Evolutionary conservation across 2,888 invertebrate genomes (phyloP), one percentile per base, ranked within the genome.

Genomic region (Sturmia bella): DNA sequence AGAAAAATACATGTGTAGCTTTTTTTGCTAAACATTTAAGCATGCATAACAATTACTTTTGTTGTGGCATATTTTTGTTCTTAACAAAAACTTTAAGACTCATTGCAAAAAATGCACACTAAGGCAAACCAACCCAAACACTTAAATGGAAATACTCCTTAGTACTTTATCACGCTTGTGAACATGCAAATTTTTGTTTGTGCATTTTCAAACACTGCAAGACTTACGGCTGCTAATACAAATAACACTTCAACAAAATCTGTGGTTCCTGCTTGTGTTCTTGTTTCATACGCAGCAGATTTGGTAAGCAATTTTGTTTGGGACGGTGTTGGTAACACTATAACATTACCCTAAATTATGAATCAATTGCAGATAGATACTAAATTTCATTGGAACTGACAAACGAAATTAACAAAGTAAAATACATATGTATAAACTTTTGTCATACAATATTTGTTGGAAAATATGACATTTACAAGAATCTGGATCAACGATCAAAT

Each of bases 31-130:
- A 64, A 78, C 82, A 75, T 59, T 82, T 66, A 70, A 78, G 70
- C 74, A 66, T 78, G 78, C 74, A 78, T 82, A 82, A 78, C 77
- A 82, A 82, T 82, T 82, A 82, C 70, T 78, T 75, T 70, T 66
- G 69, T 75, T 78, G 82, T 82, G 78, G 66, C 78, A 82, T 75
- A 70, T 73, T 80, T 69, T 72, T 74, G 45, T 72, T 74, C 56
- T 59, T 9, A 52, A 74, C 43, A 64, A 48, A 72, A 72, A 64
- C 57, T 77, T 54, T 17, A 72, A 52, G 54, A 66, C 45, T 56
- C 32, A 6, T 15, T 5, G n/a, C 24, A 72, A 66, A 63, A 21
- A 66, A 70, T 37, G 11, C 52, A 63, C 56, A 56, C 41, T 72
- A 50, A 50, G 4, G n/a, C 7, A 52, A 52, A 45, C 32, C 57